Percentiles rank a stretch among this genome's conserved stretches.
Evolutionary conservation across 2,888 invertebrate genomes (phyloP).

Genomic region (Ptilodon capucinus): DNA sequence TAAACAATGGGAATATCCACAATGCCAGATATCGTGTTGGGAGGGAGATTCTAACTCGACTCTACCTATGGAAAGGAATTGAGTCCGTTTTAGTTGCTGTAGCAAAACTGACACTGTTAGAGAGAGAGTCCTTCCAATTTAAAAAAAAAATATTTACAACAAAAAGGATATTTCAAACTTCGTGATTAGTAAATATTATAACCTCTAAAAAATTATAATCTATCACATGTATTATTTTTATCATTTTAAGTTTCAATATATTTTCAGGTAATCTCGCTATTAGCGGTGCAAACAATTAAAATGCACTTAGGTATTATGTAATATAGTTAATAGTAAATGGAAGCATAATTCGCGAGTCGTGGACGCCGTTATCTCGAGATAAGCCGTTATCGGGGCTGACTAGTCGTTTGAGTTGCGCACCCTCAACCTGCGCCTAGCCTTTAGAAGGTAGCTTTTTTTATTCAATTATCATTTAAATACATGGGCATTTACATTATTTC

Average conservation of each 20-base stretch:
- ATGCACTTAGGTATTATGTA: neutral
- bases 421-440: neutral
- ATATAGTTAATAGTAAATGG: conserved; percentile 1
- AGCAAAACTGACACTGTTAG: no score
- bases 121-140: no score
- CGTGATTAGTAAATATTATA: no score
- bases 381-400: neutral
- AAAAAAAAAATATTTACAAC: no score
- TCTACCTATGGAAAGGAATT: neutral
- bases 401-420: neutral
- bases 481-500: no score
- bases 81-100: neutral
- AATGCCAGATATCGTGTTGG: neutral
- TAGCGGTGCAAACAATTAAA: conserved; percentile 5
- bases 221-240: no score
- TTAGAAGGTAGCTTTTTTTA: no score
- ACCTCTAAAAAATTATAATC: no score
- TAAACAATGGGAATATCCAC: conserved; percentile 16
- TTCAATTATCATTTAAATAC: no score
- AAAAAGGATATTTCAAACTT: no score
- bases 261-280: no score
- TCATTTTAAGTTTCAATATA: no score
- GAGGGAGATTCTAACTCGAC: neutral
- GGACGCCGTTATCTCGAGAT: conserved; percentile 1
- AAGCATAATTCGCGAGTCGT: conserved; percentile 2